A percentile compares a stretch with the other conserved stretches of the same genome.
Evolutionary conservation across 2,797 vertebrate species (phyloP).

Genomic region (Clangula hyemalis): DNA sequence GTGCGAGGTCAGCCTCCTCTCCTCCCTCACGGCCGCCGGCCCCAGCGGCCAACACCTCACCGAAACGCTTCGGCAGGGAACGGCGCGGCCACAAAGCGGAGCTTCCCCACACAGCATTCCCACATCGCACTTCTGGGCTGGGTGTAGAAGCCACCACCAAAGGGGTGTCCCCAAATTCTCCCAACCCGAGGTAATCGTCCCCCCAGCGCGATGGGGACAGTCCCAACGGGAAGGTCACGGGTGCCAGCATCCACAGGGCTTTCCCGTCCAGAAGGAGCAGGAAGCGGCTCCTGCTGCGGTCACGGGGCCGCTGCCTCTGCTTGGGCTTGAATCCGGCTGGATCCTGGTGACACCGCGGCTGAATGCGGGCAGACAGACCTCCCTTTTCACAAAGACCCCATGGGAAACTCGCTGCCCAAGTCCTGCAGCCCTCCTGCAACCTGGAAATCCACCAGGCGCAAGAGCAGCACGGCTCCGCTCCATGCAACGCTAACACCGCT

Average conservation of each 20-base stretch:
- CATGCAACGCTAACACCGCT: not conserved
- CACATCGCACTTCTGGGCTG: too few species aligned
- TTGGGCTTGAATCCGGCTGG: not conserved
- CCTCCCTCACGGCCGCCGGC: not conserved
- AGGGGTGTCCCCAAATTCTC: not conserved
- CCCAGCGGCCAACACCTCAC: rapidly evolving
- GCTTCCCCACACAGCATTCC: too few species aligned
- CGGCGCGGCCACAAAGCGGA: not conserved
- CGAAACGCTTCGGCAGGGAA: not conserved
- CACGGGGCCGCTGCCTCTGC: not conserved
- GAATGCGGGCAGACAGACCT: too few species aligned
- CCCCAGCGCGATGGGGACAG: not conserved
- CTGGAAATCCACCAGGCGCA: rapidly evolving
- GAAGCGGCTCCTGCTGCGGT: not conserved
- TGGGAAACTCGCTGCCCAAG: too few species aligned
- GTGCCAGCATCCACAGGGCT: not conserved
- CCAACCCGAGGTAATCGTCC: too few species aligned
- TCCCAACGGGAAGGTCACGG: not conserved
- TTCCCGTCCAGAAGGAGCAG: not conserved
- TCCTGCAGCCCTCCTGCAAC: not conserved
- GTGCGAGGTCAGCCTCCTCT: constrained; percentile 24
- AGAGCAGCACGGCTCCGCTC: not conserved
- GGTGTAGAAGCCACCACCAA: not conserved
- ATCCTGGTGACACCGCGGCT: too few species aligned
- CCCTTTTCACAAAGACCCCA: too few species aligned